A percentile compares a stretch with the other conserved stretches of the same genome.
phyloP scores from a whole-genome alignment of 2,797 vertebrate genomes.

The Cyprinodon diabolis region DNA sequence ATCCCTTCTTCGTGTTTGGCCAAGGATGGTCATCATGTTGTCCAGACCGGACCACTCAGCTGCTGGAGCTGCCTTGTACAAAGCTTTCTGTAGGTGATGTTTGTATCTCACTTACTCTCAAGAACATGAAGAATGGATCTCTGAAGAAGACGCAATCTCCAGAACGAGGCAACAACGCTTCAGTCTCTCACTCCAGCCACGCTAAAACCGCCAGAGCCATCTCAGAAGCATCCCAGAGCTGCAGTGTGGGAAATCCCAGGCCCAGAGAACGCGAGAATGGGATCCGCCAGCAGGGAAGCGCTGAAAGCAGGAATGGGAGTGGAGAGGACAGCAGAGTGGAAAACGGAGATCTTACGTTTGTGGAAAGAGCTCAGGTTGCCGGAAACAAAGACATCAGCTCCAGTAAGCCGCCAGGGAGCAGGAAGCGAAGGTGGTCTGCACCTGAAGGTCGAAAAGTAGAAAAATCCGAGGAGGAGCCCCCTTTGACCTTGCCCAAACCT shows the following conservation, averaged over 20 bases:
- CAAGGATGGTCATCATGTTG: slow-evolving; percentile 99
- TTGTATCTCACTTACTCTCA: slow-evolving; percentile 98
- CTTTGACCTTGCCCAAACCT: slow-evolving; percentile 94
- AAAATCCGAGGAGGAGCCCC: slow-evolving; percentile 92
- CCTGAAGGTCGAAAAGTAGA: slow-evolving; percentile 96
- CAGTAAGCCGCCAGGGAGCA: slow-evolving; percentile 77
- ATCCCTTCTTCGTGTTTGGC: slow-evolving; percentile 99
- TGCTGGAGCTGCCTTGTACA: slow-evolving; percentile 96
- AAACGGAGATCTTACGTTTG: slow-evolving; percentile 91
- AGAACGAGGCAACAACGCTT: slow-evolving; percentile 69
- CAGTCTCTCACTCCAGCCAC: slow-evolving; percentile 59
- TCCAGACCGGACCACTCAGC: slow-evolving; percentile 95
- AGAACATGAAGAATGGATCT: slow-evolving; percentile 96
- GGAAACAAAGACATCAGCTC: slow-evolving; percentile 78
- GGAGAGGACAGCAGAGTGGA: slow-evolving; percentile 78
- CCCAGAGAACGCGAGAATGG: slow-evolving; percentile 92
- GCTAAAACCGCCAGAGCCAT: slow-evolving; percentile 87
- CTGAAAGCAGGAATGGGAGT: slow-evolving; percentile 49
- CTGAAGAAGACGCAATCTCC: slow-evolving; percentile 91
- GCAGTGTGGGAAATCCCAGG: slow-evolving; percentile 81
- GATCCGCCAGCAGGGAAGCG: slow-evolving; percentile 83
- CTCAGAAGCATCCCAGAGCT: slow-evolving; percentile 62
- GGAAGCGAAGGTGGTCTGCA: slow-evolving; percentile 98
- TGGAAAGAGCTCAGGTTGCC: slow-evolving; percentile 82
- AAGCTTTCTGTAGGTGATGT: slow-evolving; percentile 98